Base-by-base conservation (phyloP, 2,888 invertebrate species). In the Drosophila neonasuta region DNA sequence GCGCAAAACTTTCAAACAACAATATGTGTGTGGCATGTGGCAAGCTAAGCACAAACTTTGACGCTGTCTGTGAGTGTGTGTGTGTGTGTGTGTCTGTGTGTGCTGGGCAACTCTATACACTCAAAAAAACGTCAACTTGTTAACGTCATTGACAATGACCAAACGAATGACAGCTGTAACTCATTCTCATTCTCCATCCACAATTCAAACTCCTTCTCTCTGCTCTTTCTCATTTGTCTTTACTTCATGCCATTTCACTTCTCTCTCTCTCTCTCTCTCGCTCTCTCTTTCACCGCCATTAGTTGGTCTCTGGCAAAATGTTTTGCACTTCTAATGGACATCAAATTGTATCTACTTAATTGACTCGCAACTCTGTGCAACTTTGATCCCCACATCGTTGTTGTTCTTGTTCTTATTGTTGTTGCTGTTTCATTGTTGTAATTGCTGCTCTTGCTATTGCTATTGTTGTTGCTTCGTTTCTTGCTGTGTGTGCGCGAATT, bases 41-140 rank as follows among this genome's bases (percentile, higher is more conserved):
- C 49, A 59, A 68, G 72, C 82, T 70, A 79, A 82, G 80, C 80
- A 80, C n/a, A 65, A 80, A 71, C 51, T 70, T 64, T 8, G 11
- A 17, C 24, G 24, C 39, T 39, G 15, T 30, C 32, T 30, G 5
- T 17, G 10, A 24, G 45, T 29, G 29, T 45, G 13, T 13, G 9
- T 39, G 13, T 29, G 39, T 48, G 13, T 15, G n/a, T 49, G 34
- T 34, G 2, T 34, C n/a, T 34, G n/a, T 34, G 24, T 24, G 24
- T 32, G 3, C 11, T 11, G 7, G 6, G 6, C 24, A n/a, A 2
- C 24, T 67, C 55, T 46, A 63, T 50, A 57, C 17, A 1, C 34
- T 34, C 34, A 32, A 36, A 36, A 50, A 61, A 62, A 69, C 24
- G 39, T 56, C 41, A 51, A 49, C 44, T 41, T 52, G 60, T 67